Base-by-base conservation (phyloP, 2,888 invertebrate species). In the Acronicta psi region DNA sequence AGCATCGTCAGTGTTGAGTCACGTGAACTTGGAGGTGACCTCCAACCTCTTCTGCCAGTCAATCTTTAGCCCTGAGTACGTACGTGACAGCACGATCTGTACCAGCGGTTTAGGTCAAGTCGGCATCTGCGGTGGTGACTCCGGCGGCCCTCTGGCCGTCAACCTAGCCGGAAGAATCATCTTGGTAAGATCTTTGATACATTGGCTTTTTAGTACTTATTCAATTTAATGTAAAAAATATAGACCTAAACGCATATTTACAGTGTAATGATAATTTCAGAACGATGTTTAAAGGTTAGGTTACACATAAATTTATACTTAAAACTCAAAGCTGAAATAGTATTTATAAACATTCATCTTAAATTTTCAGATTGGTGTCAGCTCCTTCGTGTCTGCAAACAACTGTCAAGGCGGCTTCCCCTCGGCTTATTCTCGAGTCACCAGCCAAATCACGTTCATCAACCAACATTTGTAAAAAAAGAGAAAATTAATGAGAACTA, bases 351-450 rank as follows among this genome's bases (percentile, higher is more conserved):
- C 25, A 11, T 1, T 11, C 10, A 16, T 11, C 14, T 34, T 20
- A 56, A 36, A 16, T 54, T 72, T 62, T 6, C 81, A 90, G 89
- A 69, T 88, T n/a, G 90, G 90, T 16, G 52, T 90, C 59, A 87
- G 84, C 20, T 89, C 89, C 0, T 90, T 89, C 64, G 89, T 84
- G 1, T 86, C 87, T 0, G 5, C 9, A 0, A 29, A 31, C 4
- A 85, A 82, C 13, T 89, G 89, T 71, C 77, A 86, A 53, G 79
- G 77, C 13, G 88, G 87, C 1, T 77, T 72, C 79, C 89, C 89
- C 0, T 87, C 88, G 1, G 88, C 83, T n/a, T 89, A 81, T 66
- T 85, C 88, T 9, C 79, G 89, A 18, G 77, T 86, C 37, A 88
- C 87, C 66, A 86, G 84, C 59, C 87, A 85, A 81, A 55, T 55